Conservation (phyloP, 2,113 vertebrate species). For the Apteryx mantelli region DNA sequence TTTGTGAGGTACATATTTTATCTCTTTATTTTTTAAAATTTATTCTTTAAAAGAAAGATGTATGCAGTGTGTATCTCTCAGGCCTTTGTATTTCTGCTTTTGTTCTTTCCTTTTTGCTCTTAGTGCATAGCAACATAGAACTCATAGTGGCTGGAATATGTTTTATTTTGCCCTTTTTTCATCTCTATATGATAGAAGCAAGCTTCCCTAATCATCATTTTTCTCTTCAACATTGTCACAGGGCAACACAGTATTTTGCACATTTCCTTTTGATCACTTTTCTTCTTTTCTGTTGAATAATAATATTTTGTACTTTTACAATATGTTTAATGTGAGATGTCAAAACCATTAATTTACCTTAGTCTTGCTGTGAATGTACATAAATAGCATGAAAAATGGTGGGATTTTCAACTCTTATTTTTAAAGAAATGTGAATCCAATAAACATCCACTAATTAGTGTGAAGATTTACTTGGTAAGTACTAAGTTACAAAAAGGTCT, state of each 20-base stretch:
- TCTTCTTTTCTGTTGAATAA: background rate
- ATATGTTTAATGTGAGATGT: background rate
- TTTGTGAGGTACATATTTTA: background rate
- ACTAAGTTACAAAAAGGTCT: background rate
- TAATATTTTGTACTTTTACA: background rate
- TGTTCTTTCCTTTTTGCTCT: background rate
- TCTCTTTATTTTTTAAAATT: background rate
- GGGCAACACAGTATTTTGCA: background rate
- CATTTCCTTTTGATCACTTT: background rate
- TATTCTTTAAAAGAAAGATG: background rate
- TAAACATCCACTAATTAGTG: background rate
- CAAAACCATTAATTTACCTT: background rate
- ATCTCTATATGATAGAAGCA: background rate
- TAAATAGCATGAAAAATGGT: background rate
- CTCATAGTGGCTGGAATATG: background rate
- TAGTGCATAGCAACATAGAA: background rate
- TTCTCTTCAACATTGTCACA: background rate
- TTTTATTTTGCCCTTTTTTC: background rate
- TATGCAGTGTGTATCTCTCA: background rate
- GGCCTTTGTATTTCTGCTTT: background rate
- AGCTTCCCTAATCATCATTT: background rate
- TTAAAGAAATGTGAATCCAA: background rate
- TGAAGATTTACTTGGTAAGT: background rate
- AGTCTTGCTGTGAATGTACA: background rate
- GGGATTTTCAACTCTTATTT: background rate